phyloP scores from a whole-genome alignment of 2,113 vertebrate genomes.

The Astur gentilis region DNA sequence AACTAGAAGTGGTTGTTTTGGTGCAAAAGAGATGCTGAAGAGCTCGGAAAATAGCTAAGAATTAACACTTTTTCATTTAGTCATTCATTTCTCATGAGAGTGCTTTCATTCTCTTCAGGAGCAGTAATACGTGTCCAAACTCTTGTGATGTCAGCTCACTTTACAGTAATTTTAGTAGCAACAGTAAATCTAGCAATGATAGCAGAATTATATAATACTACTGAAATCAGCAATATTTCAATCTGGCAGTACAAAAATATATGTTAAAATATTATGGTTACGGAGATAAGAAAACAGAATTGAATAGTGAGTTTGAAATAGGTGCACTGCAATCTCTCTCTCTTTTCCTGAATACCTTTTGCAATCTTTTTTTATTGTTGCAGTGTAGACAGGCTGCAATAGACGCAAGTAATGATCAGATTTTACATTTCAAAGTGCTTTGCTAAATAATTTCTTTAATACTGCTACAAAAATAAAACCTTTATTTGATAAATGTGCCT shows the following conservation, averaged over 20 bases:
- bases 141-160: not conserved
- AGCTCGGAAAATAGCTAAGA: not conserved
- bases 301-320: not conserved
- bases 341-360: conserved; percentile 4
- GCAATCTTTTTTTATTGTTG: conserved; percentile 39
- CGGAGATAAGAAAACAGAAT: conserved; percentile 33
- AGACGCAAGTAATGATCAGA: conserved; percentile 15
- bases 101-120: not conserved
- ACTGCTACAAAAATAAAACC: conserved; percentile 37
- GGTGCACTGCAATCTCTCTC: not conserved
- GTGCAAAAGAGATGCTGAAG: not conserved
- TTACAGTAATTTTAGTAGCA: conserved; percentile 1
- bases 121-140: not conserved
- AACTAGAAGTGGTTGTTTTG: not conserved
- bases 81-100: not conserved
- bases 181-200: not conserved
- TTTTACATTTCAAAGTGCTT: conserved; percentile 40
- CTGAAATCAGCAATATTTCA: conserved; percentile 28
- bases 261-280: conserved; percentile 40
- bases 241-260: not conserved
- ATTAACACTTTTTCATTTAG: not conserved
- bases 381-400: not conserved
- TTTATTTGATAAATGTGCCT: conserved; percentile 38
- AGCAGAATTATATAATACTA: not conserved
- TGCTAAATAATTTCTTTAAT: conserved; percentile 47